phyloP scores from a whole-genome alignment of 1,140 invertebrate genomes.

The Metaphire vulgaris region DNA sequence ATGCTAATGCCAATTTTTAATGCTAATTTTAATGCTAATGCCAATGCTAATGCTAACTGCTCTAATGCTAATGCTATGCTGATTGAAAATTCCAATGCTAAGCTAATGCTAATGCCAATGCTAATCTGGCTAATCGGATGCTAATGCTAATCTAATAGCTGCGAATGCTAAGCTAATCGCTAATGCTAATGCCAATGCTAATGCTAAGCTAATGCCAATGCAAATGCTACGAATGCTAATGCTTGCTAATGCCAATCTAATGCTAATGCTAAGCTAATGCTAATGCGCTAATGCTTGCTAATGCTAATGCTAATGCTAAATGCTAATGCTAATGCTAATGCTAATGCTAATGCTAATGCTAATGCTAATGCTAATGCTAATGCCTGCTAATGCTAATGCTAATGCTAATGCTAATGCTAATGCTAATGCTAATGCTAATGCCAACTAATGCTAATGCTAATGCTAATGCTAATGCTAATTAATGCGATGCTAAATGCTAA shows the following conservation, averaged over 20 bases:
- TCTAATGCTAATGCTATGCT: neutral
- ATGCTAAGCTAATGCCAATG: neutral
- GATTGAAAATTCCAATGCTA: neutral
- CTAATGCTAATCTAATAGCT: constrained; percentile 1
- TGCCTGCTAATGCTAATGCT: neutral
- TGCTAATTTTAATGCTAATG: neutral
- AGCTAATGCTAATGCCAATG: neutral
- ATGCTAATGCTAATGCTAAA: neutral
- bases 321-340: neutral
- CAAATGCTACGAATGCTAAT: neutral
- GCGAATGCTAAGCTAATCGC: neutral
- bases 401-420: neutral
- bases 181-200: neutral
- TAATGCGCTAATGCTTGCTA: neutral
- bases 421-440: neutral
- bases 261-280: neutral
- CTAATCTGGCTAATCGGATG: neutral
- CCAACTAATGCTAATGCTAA: neutral
- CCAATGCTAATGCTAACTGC: neutral
- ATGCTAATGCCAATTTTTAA: neutral
- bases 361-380: neutral
- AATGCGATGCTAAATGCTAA: no score
- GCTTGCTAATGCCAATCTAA: neutral
- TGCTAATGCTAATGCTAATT: neutral
- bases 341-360: neutral